Conservation (phyloP, 2,113 vertebrate species). For the Mystacornis crossleyi region DNA sequence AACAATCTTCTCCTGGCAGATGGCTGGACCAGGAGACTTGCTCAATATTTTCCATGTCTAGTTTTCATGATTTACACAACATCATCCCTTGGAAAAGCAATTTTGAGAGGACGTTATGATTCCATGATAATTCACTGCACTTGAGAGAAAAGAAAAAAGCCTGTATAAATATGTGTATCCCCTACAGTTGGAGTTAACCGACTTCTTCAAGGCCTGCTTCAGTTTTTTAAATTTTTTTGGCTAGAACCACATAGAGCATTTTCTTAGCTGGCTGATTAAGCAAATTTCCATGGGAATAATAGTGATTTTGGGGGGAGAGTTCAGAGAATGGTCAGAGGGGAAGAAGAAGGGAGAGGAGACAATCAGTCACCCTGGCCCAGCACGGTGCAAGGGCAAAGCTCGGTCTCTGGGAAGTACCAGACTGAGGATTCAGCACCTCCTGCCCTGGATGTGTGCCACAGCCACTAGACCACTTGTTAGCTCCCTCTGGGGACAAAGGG, state of each 20-base stretch:
- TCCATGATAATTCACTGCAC: neutral
- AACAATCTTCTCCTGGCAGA: conserved; percentile 38
- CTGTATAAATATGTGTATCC: neutral
- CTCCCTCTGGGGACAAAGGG: neutral
- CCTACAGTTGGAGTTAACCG: neutral
- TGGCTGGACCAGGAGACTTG: conserved; percentile 23
- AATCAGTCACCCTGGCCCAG: too few relatives aligned
- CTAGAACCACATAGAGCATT: neutral
- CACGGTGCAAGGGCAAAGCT: neutral
- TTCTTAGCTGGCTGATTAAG: neutral
- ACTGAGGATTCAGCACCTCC: neutral
- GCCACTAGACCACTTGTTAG: neutral
- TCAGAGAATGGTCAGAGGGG: neutral
- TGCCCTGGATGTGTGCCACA: neutral
- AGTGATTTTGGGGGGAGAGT: neutral
- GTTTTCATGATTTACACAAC: conserved; percentile 39
- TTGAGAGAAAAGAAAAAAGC: neutral
- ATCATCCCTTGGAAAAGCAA: conserved; percentile 16
- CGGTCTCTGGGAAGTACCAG: neutral
- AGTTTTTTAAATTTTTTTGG: neutral
- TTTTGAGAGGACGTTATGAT: neutral
- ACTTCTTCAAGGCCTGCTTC: neutral
- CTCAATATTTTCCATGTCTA: conserved; percentile 24
- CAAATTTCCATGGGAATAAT: neutral
- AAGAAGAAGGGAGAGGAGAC: neutral